phyloP scores from a whole-genome alignment of 2,797 vertebrate genomes.

The Leptatherina wallacei region DNA sequence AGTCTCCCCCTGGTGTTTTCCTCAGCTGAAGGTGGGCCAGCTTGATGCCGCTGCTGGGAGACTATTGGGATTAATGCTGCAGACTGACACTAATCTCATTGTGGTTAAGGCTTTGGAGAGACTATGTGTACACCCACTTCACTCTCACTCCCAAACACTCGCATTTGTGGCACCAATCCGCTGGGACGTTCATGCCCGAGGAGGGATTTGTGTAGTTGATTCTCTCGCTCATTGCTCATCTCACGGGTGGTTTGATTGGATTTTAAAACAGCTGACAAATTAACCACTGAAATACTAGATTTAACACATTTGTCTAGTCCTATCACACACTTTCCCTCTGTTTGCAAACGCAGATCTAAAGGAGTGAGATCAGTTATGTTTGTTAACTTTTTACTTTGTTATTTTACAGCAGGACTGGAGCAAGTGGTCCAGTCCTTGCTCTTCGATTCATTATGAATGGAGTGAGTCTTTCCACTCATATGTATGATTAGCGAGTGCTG shows the following conservation, averaged over 20 bases:
- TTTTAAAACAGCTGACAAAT: constrained; percentile 30
- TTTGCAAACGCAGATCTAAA: not conserved
- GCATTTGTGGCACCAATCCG: constrained; percentile 66
- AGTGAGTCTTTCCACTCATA: constrained; percentile 33
- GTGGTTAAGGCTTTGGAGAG: constrained; percentile 80
- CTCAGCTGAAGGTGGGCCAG: constrained; percentile 70
- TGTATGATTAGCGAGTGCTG: constrained; percentile 43
- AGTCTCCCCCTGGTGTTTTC: constrained; percentile 60
- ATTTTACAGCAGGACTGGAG: constrained; percentile 15
- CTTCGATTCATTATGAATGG: constrained; percentile 21
- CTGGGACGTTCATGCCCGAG: constrained; percentile 44
- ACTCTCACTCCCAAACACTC: constrained; percentile 73
- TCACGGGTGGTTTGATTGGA: constrained; percentile 40
- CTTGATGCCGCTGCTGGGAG: constrained; percentile 66
- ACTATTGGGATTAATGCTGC: constrained; percentile 81
- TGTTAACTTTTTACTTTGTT: not conserved
- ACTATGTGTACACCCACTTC: constrained; percentile 70
- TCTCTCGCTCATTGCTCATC: constrained; percentile 52
- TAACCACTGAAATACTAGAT: constrained; percentile 14
- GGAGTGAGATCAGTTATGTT: not conserved
- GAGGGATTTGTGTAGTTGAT: constrained; percentile 54
- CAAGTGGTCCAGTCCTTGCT: no score
- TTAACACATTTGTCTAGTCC: not conserved
- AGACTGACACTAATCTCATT: constrained; percentile 85
- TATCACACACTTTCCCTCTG: not conserved